Conservation (phyloP, 1,140 invertebrate genomes). For the Nephila pilipes region DNA sequence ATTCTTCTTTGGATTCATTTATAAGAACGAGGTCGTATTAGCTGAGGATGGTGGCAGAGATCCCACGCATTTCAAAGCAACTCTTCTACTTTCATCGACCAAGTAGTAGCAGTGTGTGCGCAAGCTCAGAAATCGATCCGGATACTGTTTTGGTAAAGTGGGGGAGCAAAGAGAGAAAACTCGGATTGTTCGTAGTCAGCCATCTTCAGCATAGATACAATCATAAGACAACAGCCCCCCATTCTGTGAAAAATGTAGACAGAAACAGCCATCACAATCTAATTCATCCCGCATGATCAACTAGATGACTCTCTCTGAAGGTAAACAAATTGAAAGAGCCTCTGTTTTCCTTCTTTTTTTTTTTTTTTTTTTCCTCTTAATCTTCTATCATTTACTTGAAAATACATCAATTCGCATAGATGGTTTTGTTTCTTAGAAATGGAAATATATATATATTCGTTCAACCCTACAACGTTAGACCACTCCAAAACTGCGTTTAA, state of each 20-base stretch:
- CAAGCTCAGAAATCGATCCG: conserved; percentile 52
- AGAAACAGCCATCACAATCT: background rate
- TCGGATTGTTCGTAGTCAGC: conserved; percentile 52
- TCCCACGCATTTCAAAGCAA: conserved; percentile 45
- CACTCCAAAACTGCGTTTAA: no score
- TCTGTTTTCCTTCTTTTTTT: no score
- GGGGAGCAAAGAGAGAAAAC: conserved; percentile 44
- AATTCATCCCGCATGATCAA: background rate
- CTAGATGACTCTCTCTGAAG: background rate
- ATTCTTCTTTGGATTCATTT: background rate
- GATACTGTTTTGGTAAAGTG: conserved; percentile 39
- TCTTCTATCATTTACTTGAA: background rate
- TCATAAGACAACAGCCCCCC: background rate
- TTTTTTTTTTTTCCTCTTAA: no score
- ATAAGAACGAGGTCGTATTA: background rate
- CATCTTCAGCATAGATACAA: conserved; percentile 25
- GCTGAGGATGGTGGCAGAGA: background rate
- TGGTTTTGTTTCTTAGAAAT: background rate
- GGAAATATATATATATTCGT: background rate
- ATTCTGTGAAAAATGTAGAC: background rate
- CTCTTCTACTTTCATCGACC: conserved; percentile 54
- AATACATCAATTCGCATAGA: background rate
- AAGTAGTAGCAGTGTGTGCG: background rate
- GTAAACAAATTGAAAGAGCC: background rate
- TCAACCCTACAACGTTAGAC: no score